A percentile compares a stretch with the other conserved stretches of the same genome.
Evolutionary conservation across 2,797 vertebrate genomes (phyloP).

Genomic region (Spinus pinus): DNA sequence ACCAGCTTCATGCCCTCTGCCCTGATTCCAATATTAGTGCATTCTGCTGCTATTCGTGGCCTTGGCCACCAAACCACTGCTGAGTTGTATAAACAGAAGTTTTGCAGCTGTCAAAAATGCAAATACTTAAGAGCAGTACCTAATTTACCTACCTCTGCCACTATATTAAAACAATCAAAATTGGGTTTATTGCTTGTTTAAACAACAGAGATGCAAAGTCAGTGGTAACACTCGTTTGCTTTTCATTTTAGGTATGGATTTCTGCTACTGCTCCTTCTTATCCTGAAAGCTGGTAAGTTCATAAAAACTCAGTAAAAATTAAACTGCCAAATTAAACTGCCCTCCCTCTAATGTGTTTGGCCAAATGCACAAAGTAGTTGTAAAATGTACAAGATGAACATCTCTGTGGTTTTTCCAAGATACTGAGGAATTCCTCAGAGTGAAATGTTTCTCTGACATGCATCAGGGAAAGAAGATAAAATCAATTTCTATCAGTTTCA

Average conservation of each 20-base stretch:
- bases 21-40: constrained; percentile 29
- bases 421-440: neutral
- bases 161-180: neutral
- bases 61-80: neutral
- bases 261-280: constrained; percentile 44
- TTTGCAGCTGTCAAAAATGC: constrained; percentile 55
- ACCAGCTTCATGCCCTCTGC: neutral
- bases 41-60: neutral
- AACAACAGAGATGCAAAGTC: neutral
- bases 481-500: neutral
- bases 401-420: neutral
- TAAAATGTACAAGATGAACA: neutral
- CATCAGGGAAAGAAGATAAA: neutral
- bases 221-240: neutral
- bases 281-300: constrained; percentile 64
- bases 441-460: neutral
- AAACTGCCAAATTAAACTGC: neutral
- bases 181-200: neutral
- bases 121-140: constrained; percentile 3
- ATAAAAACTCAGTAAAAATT: neutral
- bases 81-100: neutral
- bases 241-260: constrained; percentile 24
- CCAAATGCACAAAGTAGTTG: neutral
- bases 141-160: constrained; percentile 10
- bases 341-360: neutral